These are phyloP conservation scores for Terrapene triunguis DNA, from an alignment of 2,113 vertebrate species.

Conservation along the genomic window DNA sequence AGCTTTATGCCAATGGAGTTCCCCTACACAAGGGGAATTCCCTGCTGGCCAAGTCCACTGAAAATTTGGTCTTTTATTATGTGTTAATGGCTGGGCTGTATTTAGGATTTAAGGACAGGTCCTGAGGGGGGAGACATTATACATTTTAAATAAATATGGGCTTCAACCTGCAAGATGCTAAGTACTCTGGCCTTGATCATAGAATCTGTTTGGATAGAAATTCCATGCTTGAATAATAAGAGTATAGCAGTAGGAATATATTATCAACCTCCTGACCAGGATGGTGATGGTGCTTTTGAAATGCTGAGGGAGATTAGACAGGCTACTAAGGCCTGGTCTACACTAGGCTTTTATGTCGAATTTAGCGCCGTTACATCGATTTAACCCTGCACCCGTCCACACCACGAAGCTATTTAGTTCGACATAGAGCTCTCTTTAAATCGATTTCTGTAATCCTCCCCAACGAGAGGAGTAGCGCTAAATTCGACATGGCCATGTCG, in stretches of 20 bases:
- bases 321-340: too few species aligned
- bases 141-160: background rate
- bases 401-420: too few species aligned
- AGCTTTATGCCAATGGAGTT: background rate
- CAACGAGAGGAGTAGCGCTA: too few species aligned
- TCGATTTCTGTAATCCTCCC: too few species aligned
- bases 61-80: background rate
- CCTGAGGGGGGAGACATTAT: background rate
- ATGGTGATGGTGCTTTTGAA: background rate
- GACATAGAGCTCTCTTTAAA: too few species aligned
- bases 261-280: background rate
- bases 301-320: background rate
- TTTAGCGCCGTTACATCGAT: too few species aligned
- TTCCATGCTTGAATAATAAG: background rate
- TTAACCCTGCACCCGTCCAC: too few species aligned
- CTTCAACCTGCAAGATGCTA: background rate
- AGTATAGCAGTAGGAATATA: background rate
- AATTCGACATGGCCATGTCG: too few species aligned
- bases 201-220: background rate
- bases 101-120: background rate
- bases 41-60: fast-evolving
- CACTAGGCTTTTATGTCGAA: too few species aligned
- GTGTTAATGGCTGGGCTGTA: background rate
- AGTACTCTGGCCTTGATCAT: background rate
- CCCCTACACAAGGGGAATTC: background rate